phyloP scores from a whole-genome alignment of 2,888 invertebrate species.

The Euplagia quadripunctaria region DNA sequence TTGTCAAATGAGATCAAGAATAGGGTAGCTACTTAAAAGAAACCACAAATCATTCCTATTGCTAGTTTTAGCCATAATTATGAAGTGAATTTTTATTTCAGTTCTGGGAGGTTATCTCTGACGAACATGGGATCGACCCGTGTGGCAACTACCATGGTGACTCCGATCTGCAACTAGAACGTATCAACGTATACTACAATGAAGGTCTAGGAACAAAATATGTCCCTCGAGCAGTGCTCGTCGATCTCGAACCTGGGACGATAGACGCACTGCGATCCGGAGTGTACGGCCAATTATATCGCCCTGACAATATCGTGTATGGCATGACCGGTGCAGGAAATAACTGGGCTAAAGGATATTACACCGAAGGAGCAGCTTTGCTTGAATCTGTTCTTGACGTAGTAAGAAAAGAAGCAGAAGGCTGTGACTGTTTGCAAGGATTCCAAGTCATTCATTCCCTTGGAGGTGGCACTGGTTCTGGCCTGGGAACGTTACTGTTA shows the following conservation, averaged over 20 bases:
- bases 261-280: constrained; percentile 97
- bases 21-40: too few relatives aligned
- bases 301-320: constrained; percentile 96
- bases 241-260: constrained; percentile 79
- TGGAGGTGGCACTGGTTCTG: constrained; percentile 84
- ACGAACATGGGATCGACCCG: constrained; percentile 92
- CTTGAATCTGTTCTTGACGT: constrained; percentile 94
- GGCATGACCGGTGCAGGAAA: constrained; percentile 85
- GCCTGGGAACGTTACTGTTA: constrained; percentile 88
- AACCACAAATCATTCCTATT: too few relatives aligned
- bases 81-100: constrained; percentile 54
- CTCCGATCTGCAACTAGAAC: constrained; percentile 91
- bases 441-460: constrained; percentile 94
- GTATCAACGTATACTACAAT: constrained; percentile 93
- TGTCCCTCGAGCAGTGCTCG: constrained; percentile 78
- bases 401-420: constrained; percentile 94
- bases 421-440: constrained; percentile 96
- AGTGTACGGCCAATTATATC: constrained; percentile 93
- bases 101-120: constrained; percentile 93
- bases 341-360: constrained; percentile 91
- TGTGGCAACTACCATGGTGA: constrained; percentile 90
- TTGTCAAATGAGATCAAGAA: too few relatives aligned
- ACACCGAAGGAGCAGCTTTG: constrained; percentile 96
- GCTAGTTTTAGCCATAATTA: neutral
- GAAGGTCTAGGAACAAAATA: constrained; percentile 88